Conservation (phyloP, 2,888 invertebrate species). For the Eilema sororculum region DNA sequence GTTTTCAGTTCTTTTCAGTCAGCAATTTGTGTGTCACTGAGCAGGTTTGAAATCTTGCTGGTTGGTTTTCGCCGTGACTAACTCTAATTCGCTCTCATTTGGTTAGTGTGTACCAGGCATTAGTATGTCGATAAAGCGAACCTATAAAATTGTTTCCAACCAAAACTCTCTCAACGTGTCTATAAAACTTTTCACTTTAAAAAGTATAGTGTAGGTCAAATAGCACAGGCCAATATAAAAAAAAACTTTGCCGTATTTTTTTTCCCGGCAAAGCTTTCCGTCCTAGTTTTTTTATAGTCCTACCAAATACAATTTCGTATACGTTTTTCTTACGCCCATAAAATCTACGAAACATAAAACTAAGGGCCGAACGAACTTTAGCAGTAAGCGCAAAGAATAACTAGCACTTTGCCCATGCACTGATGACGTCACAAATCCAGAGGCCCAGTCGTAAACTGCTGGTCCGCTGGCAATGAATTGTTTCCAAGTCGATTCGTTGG, state of each 20-base stretch:
- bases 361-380: conserved; percentile 45
- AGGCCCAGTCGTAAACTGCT: conserved; percentile 57
- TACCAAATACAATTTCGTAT: conserved; percentile 31
- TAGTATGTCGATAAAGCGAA: neutral
- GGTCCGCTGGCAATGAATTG: conserved; percentile 55
- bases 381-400: conserved; percentile 48
- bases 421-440: conserved; percentile 63
- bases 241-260: conserved; percentile 7
- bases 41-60: neutral
- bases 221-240: conserved; percentile 2
- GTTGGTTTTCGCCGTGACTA: neutral
- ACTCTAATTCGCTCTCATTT: neutral
- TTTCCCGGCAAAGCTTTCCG: conserved; percentile 12
- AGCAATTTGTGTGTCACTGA: too few relatives aligned
- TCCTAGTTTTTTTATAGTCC: conserved; percentile 38
- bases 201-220: neutral
- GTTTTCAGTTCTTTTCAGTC: too few relatives aligned
- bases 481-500: conserved; percentile 48
- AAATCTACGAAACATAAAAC: conserved; percentile 54
- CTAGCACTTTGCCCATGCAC: conserved; percentile 38
- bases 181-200: neutral
- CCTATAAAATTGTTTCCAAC: neutral
- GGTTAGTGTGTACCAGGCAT: neutral
- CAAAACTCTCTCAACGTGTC: neutral
- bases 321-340: conserved; percentile 47